A percentile compares a stretch with the other conserved stretches of the same genome.
These are phyloP conservation scores for Cryptotermes secundus DNA, from an alignment of 1,140 invertebrate species.

Conservation along the genomic window DNA sequence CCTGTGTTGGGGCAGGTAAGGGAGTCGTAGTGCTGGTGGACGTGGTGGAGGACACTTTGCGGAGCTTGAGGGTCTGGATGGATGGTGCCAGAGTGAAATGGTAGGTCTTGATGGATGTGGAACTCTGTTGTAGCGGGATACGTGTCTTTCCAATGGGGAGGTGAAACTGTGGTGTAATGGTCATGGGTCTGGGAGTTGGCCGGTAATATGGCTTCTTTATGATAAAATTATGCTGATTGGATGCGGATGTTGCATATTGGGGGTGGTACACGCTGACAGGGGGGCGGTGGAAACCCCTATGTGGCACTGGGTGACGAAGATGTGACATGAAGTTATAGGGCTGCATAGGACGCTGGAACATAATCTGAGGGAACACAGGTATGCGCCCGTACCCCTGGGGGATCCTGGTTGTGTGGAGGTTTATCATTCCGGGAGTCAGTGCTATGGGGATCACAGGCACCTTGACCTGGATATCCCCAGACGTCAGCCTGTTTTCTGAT, in stretches of 20 bases:
- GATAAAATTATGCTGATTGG: conserved; percentile 20
- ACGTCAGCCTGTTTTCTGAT: background rate
- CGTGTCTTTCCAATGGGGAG: background rate
- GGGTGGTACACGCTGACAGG: background rate
- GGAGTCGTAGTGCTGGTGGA: conserved; percentile 11
- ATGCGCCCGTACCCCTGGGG: conserved; percentile 23
- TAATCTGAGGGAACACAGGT: conserved; percentile 21
- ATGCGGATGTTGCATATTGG: background rate
- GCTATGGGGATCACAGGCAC: background rate
- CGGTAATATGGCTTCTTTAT: conserved; percentile 33
- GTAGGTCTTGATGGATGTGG: background rate
- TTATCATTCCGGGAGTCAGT: background rate
- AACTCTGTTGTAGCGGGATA: background rate
- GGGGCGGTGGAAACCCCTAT: conserved; percentile 13
- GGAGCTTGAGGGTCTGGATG: background rate
- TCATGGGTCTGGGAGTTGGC: conserved; percentile 3
- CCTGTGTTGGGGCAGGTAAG: background rate
- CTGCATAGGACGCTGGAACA: conserved; percentile 26
- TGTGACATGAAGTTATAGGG: background rate
- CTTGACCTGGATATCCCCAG: background rate
- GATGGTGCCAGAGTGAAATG: background rate
- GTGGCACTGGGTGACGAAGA: conserved; percentile 20
- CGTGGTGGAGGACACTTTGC: background rate
- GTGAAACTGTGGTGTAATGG: background rate
- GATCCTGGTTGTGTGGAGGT: background rate